Conservation (phyloP, 2,888 invertebrate species). For the Lamellibrachia satsuma region DNA sequence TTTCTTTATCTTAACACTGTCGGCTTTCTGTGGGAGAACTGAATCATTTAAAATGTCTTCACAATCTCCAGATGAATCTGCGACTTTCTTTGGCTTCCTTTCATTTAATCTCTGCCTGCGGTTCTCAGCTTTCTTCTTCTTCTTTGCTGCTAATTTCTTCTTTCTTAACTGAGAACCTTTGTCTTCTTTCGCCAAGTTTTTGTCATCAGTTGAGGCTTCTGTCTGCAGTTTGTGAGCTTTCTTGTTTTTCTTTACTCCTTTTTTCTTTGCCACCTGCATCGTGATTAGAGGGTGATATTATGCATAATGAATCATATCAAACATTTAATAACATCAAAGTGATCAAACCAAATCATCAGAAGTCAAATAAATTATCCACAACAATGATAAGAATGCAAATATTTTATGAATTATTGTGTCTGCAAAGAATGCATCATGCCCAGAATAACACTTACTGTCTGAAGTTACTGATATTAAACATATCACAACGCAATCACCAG, state of each 20-base stretch:
- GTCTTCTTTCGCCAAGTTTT: conserved; percentile 7
- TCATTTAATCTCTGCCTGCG: background rate
- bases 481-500: too few relatives aligned
- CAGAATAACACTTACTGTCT: too few relatives aligned
- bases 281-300: background rate
- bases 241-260: background rate
- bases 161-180: background rate
- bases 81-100: conserved; percentile 21
- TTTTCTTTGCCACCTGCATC: background rate
- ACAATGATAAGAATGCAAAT: too few relatives aligned
- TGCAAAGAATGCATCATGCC: too few relatives aligned
- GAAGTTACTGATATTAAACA: too few relatives aligned
- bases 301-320: background rate
- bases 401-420: too few relatives aligned
- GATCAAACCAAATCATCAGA: too few relatives aligned
- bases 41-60: conserved; percentile 14
- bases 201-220: background rate
- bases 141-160: background rate
- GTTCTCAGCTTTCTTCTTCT: background rate
- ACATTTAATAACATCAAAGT: too few relatives aligned
- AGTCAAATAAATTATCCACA: too few relatives aligned
- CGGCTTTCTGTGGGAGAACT: background rate
- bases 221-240: background rate
- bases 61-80: background rate
- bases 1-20: background rate